Evolutionary conservation across 2,113 vertebrate species (phyloP).

Genomic region (Corynorhinus townsendii): DNA sequence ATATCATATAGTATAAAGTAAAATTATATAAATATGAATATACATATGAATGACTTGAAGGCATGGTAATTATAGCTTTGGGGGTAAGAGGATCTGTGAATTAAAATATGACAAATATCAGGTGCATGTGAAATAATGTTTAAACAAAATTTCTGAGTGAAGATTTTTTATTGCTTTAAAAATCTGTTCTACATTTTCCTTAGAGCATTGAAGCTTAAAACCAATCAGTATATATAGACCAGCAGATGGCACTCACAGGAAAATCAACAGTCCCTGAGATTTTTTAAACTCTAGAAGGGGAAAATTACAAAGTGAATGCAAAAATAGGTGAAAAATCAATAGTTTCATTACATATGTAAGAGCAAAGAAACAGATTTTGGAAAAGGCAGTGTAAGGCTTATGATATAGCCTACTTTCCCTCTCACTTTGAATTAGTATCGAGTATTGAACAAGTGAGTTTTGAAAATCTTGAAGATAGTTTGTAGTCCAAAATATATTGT

Average conservation of each 20-base stretch:
- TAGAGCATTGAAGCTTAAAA: not conserved
- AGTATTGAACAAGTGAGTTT: not conserved
- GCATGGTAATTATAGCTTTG: not conserved
- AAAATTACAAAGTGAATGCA: conserved; percentile 1
- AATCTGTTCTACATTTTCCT: not conserved
- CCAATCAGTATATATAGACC: conserved; percentile 30
- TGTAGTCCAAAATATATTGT: not conserved
- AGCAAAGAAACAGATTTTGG: not conserved
- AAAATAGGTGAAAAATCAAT: not conserved
- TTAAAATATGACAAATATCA: not conserved
- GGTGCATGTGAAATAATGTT: not conserved
- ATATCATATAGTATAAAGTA: not conserved
- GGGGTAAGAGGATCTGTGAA: not conserved
- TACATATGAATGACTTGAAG: not conserved
- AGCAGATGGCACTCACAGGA: conserved; percentile 77
- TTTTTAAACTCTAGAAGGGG: not conserved
- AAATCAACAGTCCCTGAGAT: conserved; percentile 35
- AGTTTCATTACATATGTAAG: not conserved
- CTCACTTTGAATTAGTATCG: not conserved
- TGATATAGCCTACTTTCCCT: not conserved
- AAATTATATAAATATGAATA: not conserved
- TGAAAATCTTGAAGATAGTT: not conserved
- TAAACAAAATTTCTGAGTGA: not conserved
- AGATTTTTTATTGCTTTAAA: not conserved
- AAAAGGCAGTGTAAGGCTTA: not conserved